These are phyloP conservation scores for Montifringilla adamsi DNA, from an alignment of 2,113 vertebrate species.

Conservation along the genomic window DNA sequence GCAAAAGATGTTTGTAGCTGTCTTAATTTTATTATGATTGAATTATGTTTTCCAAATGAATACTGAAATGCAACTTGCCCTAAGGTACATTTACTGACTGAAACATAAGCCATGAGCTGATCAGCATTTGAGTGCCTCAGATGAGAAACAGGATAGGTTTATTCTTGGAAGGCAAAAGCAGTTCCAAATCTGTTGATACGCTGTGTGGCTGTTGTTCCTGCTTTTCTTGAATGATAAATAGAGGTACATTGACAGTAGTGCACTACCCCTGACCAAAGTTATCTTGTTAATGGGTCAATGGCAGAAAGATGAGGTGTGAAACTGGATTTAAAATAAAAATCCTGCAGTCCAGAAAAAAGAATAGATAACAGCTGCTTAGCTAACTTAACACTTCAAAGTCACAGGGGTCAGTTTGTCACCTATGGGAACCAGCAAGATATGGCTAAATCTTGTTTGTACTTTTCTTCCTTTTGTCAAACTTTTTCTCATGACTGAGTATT, in stretches of 20 bases:
- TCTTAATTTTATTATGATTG: neutral
- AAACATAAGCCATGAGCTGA: neutral
- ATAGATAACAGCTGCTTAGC: neutral
- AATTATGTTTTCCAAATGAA: neutral
- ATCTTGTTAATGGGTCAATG: slow-evolving; percentile 13
- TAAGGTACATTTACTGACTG: neutral
- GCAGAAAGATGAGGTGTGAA: slow-evolving; percentile 46
- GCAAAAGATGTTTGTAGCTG: fast-evolving
- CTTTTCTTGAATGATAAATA: neutral
- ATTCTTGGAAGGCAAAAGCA: neutral
- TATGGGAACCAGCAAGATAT: neutral
- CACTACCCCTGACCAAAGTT: neutral
- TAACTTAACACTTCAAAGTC: slow-evolving; percentile 20
- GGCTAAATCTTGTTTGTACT: neutral
- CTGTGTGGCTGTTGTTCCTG: neutral
- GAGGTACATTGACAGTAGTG: neutral
- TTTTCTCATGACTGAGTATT: neutral
- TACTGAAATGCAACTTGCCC: neutral
- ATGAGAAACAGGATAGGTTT: neutral
- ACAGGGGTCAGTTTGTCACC: neutral
- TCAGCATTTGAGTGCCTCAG: neutral
- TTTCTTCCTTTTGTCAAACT: neutral
- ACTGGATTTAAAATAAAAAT: neutral
- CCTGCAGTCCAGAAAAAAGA: neutral
- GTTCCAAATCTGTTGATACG: neutral